A percentile compares a stretch with the other conserved stretches of the same genome.
These are phyloP conservation scores for Zygothrica quintamaculata DNA, from an alignment of 2,888 invertebrate genomes.

Conservation along the genomic window DNA sequence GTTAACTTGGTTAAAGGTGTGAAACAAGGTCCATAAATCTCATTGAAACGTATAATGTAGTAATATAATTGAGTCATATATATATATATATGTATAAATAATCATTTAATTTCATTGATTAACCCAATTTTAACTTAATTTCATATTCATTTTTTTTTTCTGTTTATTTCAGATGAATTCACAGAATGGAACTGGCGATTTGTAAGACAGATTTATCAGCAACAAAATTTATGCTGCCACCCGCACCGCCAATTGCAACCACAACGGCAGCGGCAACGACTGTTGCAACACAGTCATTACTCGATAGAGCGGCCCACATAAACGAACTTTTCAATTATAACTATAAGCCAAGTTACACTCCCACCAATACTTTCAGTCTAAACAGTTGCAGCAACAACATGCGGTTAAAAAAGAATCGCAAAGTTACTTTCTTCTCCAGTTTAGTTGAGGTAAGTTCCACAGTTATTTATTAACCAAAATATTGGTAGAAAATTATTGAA, in stretches of 20 bases:
- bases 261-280: constrained; percentile 67
- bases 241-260: constrained; percentile 68
- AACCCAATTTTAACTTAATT: constrained; percentile 1
- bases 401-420: constrained; percentile 84
- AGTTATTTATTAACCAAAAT: no score
- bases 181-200: constrained; percentile 83
- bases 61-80: constrained; percentile 11
- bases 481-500: no score
- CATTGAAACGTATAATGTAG: constrained; percentile 21
- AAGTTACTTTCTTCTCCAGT: constrained; percentile 84
- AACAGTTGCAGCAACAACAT: constrained; percentile 70
- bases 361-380: constrained; percentile 27
- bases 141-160: constrained; percentile 4
- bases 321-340: constrained; percentile 79
- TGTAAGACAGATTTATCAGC: constrained; percentile 82
- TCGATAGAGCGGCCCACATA: constrained; percentile 72
- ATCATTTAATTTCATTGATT: neutral
- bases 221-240: constrained; percentile 83
- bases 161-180: constrained; percentile 72
- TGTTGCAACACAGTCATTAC: constrained; percentile 68
- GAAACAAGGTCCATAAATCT: constrained; percentile 55
- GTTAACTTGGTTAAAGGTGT: constrained; percentile 70
- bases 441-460: constrained; percentile 82
- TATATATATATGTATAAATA: no score
- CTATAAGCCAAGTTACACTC: constrained; percentile 35